A percentile compares a stretch with the other conserved stretches of the same genome.
Conservation (phyloP, 2,113 vertebrate species). For the Hemichromis elongatus region DNA sequence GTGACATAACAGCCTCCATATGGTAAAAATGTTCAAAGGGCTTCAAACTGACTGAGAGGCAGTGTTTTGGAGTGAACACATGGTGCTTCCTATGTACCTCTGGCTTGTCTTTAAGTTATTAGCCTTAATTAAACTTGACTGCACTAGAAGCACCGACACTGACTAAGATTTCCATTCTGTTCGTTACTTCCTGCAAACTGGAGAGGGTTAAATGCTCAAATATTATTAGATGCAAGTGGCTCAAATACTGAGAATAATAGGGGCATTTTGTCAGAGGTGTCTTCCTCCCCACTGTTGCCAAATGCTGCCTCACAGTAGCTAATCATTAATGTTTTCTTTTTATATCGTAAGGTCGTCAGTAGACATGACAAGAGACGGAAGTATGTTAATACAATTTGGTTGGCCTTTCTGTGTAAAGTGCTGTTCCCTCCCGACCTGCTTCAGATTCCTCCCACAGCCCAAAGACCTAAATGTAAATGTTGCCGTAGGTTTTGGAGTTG, state of each 20-base stretch:
- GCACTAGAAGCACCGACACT: not conserved
- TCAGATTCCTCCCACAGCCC: too few species aligned
- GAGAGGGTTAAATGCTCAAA: not conserved
- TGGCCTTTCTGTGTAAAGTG: too few species aligned
- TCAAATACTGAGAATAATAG: not conserved
- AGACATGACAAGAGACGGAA: too few species aligned
- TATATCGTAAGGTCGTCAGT: too few species aligned
- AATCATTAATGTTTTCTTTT: not conserved
- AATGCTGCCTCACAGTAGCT: not conserved
- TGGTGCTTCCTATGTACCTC: not conserved
- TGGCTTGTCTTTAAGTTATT: not conserved
- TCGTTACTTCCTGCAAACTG: not conserved
- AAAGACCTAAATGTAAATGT: too few species aligned
- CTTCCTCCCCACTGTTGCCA: not conserved
- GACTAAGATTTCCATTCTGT: rapidly evolving
- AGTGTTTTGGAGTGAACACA: not conserved
- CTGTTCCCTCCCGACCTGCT: too few species aligned
- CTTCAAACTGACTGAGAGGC: not conserved
- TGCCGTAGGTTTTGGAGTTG: too few species aligned
- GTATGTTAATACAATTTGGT: too few species aligned
- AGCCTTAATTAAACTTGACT: not conserved
- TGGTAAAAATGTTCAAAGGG: not conserved
- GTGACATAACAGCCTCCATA: not conserved
- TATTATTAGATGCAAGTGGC: not conserved
- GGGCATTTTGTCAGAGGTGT: not conserved